Conservation (phyloP, 2,888 invertebrate species). For the Sinohyriopsis cumingii region DNA sequence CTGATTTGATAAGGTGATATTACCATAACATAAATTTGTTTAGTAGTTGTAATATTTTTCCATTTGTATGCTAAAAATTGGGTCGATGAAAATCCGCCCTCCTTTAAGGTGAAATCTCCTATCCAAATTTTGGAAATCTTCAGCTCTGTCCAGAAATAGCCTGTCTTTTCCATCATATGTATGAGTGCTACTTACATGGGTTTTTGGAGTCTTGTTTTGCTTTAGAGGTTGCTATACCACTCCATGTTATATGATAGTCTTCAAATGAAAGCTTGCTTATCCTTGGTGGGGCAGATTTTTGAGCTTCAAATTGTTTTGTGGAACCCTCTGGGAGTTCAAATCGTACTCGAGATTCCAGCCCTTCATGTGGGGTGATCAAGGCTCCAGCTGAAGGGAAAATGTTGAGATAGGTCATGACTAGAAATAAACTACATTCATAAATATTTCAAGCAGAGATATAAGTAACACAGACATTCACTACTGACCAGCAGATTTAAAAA, state of each 20-base stretch:
- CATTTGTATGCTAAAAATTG: no score
- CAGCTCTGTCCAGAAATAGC: neutral
- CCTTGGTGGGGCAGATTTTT: conserved; percentile 19
- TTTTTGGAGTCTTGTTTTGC: conserved; percentile 48
- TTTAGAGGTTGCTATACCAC: conserved; percentile 68
- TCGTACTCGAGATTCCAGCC: conserved; percentile 43
- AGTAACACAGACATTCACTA: no score
- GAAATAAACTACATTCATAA: no score
- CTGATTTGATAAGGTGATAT: no score
- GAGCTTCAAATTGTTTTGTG: conserved; percentile 14
- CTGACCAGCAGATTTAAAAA: no score
- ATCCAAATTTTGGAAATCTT: neutral
- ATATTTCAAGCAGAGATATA: no score
- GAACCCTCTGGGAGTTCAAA: conserved; percentile 42
- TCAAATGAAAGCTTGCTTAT: conserved; percentile 65
- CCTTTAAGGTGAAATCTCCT: no score
- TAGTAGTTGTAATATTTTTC: no score
- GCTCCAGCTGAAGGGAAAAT: conserved; percentile 31
- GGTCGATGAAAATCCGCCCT: no score
- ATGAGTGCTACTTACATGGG: conserved; percentile 52
- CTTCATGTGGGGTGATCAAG: conserved; percentile 42
- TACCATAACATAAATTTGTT: no score
- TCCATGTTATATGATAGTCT: conserved; percentile 68
- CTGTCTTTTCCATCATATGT: neutral
- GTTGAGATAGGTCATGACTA: neutral